Evolutionary conservation across 2,797 vertebrate genomes (phyloP).

Genomic region (Arnoldichthys spilopterus): DNA sequence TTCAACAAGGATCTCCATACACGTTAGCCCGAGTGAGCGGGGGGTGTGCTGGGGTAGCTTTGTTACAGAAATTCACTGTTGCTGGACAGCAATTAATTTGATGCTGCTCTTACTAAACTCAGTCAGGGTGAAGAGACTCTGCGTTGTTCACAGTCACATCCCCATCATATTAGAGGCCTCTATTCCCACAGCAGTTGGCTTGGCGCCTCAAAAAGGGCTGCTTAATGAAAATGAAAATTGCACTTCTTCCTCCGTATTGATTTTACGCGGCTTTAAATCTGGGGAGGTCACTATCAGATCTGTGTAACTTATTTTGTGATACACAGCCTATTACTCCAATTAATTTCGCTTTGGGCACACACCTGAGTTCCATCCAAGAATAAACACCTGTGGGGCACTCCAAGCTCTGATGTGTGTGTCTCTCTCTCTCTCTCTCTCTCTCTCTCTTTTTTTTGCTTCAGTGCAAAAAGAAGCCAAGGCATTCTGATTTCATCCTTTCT

Average conservation of each 20-base stretch:
- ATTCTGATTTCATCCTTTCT: slow-evolving; percentile 58
- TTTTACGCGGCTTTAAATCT: slow-evolving; percentile 47
- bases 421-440: slow-evolving; percentile 10
- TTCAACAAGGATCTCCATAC: not conserved
- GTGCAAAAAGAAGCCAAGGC: slow-evolving; percentile 15
- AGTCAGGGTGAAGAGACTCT: slow-evolving; percentile 17
- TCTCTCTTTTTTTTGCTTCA: not conserved
- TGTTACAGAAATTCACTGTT: slow-evolving; percentile 35
- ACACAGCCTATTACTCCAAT: slow-evolving; percentile 59
- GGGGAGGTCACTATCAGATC: slow-evolving; percentile 51
- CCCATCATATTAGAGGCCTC: slow-evolving; percentile 24
- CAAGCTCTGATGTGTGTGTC: no score
- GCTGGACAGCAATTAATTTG: slow-evolving; percentile 30
- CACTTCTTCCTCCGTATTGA: slow-evolving; percentile 48
- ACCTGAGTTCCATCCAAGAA: slow-evolving; percentile 45
- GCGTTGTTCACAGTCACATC: not conserved
- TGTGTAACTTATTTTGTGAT: slow-evolving; percentile 57
- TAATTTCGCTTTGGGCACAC: slow-evolving; percentile 49
- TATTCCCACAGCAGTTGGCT: slow-evolving; percentile 37
- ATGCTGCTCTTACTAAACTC: slow-evolving; percentile 27
- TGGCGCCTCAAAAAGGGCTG: slow-evolving; percentile 42
- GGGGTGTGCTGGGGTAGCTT: not conserved
- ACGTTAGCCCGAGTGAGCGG: not conserved
- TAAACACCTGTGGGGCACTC: slow-evolving; percentile 42
- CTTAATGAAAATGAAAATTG: slow-evolving; percentile 63